A percentile compares a stretch with the other conserved stretches of the same genome.
Evolutionary conservation across 2,797 vertebrate species (phyloP).

Genomic region (Acanthurus leucopareius): DNA sequence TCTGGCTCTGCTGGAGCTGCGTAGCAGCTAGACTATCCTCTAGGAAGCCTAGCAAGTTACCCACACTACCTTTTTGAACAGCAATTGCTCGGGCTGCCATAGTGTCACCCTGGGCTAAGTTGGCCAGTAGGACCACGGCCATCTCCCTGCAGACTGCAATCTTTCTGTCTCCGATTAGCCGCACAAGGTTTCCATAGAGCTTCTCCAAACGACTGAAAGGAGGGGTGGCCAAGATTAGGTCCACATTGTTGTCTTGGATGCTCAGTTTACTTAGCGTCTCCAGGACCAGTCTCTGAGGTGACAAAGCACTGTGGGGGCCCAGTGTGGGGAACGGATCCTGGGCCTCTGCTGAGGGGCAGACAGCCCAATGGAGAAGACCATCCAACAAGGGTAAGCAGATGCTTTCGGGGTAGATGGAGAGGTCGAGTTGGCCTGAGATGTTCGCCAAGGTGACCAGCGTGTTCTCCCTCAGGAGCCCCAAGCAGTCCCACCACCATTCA

Average conservation of each 20-base stretch:
- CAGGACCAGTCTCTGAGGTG: constrained; percentile 98
- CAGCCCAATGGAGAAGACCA: constrained; percentile 98
- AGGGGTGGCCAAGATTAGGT: constrained; percentile 97
- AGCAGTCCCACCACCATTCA: constrained; percentile 99
- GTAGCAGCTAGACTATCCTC: constrained; percentile 99
- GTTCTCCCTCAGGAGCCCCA: constrained; percentile 97
- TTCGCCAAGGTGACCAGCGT: constrained; percentile 98
- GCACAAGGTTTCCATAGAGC: constrained; percentile 96
- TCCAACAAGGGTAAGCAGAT: constrained; percentile 98
- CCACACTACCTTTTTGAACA: constrained; percentile 97
- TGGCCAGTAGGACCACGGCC: constrained; percentile 98
- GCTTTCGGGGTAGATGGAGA: constrained; percentile 96
- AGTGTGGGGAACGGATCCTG: constrained; percentile 98
- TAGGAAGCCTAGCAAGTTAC: constrained; percentile 97
- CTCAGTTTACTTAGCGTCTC: constrained; percentile 99
- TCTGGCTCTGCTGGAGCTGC: constrained; percentile 98
- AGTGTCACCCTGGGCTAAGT: constrained; percentile 96
- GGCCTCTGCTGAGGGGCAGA: constrained; percentile 98
- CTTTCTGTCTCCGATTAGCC: constrained; percentile 97
- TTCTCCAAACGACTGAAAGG: constrained; percentile 97
- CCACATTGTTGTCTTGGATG: constrained; percentile 99
- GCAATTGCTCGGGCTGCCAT: constrained; percentile 95
- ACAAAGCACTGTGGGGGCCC: constrained; percentile 94
- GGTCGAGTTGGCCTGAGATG: constrained; percentile 98
- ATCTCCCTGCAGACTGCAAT: constrained; percentile 98